phyloP scores from a whole-genome alignment of 2,113 vertebrate genomes.

The Panurus biarmicus region DNA sequence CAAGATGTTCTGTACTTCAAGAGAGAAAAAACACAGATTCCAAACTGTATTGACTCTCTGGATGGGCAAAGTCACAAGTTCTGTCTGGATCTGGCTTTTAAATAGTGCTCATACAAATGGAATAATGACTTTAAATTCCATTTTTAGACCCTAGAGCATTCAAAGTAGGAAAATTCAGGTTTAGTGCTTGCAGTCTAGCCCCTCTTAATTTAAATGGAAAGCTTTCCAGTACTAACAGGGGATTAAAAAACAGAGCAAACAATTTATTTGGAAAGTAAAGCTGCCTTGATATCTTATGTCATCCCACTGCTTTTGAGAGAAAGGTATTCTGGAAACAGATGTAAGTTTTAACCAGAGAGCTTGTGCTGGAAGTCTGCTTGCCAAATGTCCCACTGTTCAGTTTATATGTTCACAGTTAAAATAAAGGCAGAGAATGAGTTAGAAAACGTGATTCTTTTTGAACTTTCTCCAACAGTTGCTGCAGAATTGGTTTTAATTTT shows the following conservation, averaged over 20 bases:
- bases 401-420: neutral
- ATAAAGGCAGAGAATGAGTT: neutral
- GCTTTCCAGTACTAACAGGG: neutral
- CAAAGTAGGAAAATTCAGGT: neutral
- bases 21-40: neutral
- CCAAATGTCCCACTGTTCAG: constrained; percentile 32
- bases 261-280: constrained; percentile 16
- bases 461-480: neutral
- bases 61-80: neutral
- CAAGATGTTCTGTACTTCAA: neutral
- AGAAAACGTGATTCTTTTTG: constrained; percentile 18
- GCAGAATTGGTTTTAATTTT: neutral
- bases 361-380: constrained; percentile 20
- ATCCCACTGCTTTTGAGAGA: neutral
- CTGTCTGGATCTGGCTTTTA: neutral
- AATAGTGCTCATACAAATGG: neutral
- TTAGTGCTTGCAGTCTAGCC: neutral
- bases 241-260: neutral
- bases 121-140: neutral
- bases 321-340: constrained; percentile 43
- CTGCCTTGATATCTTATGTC: constrained; percentile 25
- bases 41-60: neutral
- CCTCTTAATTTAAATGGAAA: neutral
- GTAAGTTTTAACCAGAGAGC: neutral
- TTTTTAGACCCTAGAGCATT: neutral